Percentiles rank a stretch among this genome's conserved stretches.
These are phyloP conservation scores for Isotomurus palustris DNA, from an alignment of 2,888 invertebrate species.

Conservation along the genomic window DNA sequence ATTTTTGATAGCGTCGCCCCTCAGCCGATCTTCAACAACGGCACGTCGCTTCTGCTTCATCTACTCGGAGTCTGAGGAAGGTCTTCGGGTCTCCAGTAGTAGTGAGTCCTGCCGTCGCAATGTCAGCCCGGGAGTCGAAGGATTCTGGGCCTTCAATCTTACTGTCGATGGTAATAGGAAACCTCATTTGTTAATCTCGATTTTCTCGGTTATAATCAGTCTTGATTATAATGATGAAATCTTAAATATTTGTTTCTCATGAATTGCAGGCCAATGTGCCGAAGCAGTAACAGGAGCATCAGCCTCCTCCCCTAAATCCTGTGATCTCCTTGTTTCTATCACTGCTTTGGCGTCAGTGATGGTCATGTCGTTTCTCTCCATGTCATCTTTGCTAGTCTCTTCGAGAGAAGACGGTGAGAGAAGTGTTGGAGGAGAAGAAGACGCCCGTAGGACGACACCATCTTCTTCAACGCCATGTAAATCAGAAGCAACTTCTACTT, in stretches of 20 bases:
- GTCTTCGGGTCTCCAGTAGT: constrained; percentile 48
- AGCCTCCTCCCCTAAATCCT: constrained; percentile 48
- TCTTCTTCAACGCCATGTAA: too few species aligned
- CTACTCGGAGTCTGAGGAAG: constrained; percentile 51
- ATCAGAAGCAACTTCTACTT: too few species aligned
- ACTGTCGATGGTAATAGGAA: constrained; percentile 59
- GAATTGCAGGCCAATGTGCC: constrained; percentile 43
- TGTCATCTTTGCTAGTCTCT: constrained; percentile 20
- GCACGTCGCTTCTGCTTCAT: constrained; percentile 61
- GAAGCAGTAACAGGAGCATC: constrained; percentile 42
- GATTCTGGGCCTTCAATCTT: constrained; percentile 63
- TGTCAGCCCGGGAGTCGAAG: constrained; percentile 54
- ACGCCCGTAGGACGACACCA: background rate
- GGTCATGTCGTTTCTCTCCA: constrained; percentile 24
- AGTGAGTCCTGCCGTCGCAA: constrained; percentile 58
- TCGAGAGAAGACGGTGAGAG: too few species aligned
- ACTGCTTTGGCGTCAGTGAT: constrained; percentile 20
- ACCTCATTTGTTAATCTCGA: background rate
- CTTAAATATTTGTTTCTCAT: constrained; percentile 6
- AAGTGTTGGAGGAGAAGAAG: too few species aligned
- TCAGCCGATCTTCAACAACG: constrained; percentile 54
- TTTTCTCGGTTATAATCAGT: too few species aligned
- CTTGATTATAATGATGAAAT: background rate
- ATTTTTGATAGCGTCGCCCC: constrained; percentile 64
- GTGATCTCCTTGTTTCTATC: constrained; percentile 37